A percentile compares a stretch with the other conserved stretches of the same genome.
Evolutionary conservation across 2,113 vertebrate genomes (phyloP).

Genomic region (Athene cunicularia): DNA sequence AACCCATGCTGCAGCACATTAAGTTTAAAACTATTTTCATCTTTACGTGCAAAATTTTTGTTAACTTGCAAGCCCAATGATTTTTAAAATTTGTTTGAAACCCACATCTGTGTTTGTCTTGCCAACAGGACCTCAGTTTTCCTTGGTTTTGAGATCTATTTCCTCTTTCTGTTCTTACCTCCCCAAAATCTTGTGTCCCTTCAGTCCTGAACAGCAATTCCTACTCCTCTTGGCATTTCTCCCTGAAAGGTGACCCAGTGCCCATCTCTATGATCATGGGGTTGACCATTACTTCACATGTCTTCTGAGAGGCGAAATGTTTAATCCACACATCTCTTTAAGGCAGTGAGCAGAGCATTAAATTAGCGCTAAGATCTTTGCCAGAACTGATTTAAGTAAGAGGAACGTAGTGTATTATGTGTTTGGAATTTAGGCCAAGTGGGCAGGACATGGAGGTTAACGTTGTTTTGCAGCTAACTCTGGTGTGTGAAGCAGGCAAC

Average conservation of each 20-base stretch:
- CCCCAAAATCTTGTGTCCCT: not conserved
- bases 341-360: not conserved
- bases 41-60: not conserved
- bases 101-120: not conserved
- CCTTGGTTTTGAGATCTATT: not conserved
- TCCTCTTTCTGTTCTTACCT: not conserved
- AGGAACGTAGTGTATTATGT: not conserved
- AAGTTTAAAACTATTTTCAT: not conserved
- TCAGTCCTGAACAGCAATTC: not conserved
- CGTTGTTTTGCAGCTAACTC: rapidly evolving
- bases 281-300: not conserved
- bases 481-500: not conserved
- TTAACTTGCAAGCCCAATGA: too few species aligned
- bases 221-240: not conserved
- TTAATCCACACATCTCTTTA: constrained; percentile 8
- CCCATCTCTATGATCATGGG: not conserved
- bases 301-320: not conserved
- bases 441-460: not conserved
- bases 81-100: too few species aligned
- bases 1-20: not conserved
- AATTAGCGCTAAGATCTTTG: constrained; percentile 1
- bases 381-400: constrained; percentile 15
- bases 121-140: not conserved
- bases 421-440: constrained; percentile 31
- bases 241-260: not conserved